A percentile compares a stretch with the other conserved stretches of the same genome.
Evolutionary conservation across 1,140 invertebrate species (phyloP).

Genomic region (Drosophila punjabiensis): DNA sequence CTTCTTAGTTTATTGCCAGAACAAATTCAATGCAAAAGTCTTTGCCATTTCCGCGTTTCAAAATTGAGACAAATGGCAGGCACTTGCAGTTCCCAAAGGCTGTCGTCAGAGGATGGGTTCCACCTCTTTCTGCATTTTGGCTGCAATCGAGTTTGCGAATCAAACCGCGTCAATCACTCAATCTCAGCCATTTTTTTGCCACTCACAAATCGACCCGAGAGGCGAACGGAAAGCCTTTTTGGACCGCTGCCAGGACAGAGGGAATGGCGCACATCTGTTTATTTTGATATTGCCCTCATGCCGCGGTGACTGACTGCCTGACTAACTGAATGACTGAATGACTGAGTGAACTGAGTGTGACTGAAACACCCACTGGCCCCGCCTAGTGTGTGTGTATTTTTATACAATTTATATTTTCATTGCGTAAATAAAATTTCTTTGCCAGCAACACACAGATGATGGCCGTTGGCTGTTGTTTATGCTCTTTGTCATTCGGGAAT

Average conservation of each 20-base stretch:
- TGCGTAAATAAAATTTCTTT: conserved; percentile 68
- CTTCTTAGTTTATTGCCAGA: conserved; percentile 1
- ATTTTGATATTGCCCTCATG: conserved; percentile 65
- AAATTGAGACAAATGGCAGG: conserved; percentile 9
- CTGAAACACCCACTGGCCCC: conserved; percentile 15
- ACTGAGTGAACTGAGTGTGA: not conserved
- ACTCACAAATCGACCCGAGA: conserved; percentile 31
- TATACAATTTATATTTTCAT: conserved; percentile 61
- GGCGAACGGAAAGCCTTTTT: conserved; percentile 59
- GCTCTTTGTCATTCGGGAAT: conserved; percentile 32
- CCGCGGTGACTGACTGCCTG: conserved; percentile 31
- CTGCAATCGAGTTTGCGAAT: conserved; percentile 20
- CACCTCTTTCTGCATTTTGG: conserved; percentile 17
- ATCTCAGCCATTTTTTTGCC: conserved; percentile 52
- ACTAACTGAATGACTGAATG: conserved; percentile 2
- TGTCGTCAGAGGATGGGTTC: conserved; percentile 10
- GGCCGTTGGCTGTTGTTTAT: conserved; percentile 35
- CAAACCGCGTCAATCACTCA: conserved; percentile 24
- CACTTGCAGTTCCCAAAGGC: not conserved
- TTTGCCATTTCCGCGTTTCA: conserved; percentile 7
- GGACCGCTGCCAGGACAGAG: conserved; percentile 57
- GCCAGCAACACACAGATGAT: conserved; percentile 26
- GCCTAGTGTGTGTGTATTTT: conserved; percentile 35
- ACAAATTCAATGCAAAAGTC: not conserved
- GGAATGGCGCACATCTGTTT: conserved; percentile 75